phyloP scores from a whole-genome alignment of 30 jellyfish, hydroid and myxozoan genomes.

The Aurelia coerulea region DNA sequence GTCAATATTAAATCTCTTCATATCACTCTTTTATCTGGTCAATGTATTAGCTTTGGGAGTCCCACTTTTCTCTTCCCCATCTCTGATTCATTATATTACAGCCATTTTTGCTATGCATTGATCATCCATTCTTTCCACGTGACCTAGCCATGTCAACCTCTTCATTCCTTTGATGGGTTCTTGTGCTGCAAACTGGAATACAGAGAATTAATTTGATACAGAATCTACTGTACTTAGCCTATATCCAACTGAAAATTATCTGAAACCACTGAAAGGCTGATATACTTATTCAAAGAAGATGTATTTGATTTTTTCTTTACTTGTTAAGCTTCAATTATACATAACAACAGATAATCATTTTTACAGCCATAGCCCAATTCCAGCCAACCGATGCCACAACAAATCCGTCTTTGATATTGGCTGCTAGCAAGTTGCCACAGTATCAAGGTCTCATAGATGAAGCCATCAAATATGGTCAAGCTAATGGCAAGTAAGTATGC shows the following conservation, averaged over 20 bases:
- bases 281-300: not conserved
- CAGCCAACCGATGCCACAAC: conserved; percentile 99
- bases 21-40: not conserved
- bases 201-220: no score
- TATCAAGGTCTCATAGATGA: conserved; percentile 77
- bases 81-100: no score
- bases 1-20: conserved; percentile 10
- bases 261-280: no score
- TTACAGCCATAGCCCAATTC: conserved; percentile 86
- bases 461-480: conserved; percentile 82
- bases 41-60: no score
- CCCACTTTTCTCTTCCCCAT: no score
- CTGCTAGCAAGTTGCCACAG: conserved; percentile 91
- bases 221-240: no score
- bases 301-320: not conserved
- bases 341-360: not conserved
- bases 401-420: conserved; percentile 95
- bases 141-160: no score
- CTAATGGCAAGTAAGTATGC: conserved; percentile 71
- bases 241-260: no score
- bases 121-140: no score
- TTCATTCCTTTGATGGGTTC: no score
- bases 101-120: no score
- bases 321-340: not conserved
- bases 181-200: no score